Base-by-base conservation (phyloP, 2,797 vertebrate species). In the Megaceryle alcyon region DNA sequence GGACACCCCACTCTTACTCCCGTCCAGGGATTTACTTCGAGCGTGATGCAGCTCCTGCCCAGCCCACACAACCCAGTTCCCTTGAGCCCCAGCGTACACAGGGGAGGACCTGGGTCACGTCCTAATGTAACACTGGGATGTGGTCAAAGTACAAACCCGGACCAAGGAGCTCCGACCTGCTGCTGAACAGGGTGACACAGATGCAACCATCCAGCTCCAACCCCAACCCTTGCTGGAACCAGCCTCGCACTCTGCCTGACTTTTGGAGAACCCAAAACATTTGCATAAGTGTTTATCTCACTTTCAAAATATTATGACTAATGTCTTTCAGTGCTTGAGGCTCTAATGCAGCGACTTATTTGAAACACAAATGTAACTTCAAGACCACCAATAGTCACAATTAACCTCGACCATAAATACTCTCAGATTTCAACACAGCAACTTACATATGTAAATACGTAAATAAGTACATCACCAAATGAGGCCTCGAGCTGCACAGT, bases 241-340 rank as follows among this genome's bases (percentile, higher is more conserved):
- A 76, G 86, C 64, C 80, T 82, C 8, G 1, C 60, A 25, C 29
- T 56, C 23, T 0, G 71, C n/a, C 60, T 76, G 68, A 57, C 39
- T 92, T 84, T 71, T 48, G 60, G 53, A 81, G 83, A 90, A 19
- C 85, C 73, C 66, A 92, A 94, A 92, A 68, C 43, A 77, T 90
- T 86, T 90, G 61, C 23, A 1, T n/a, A 63, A 95, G 63, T 94
- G 93, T 94, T 97, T 95, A 93, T 94, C 68, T 92, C 83, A 25
- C 78, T 92, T 92, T 88, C 91, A 95, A 95, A 95, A 95, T 96
- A 95, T 92, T 95, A 92, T 96, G 85, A 96, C 89, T 91, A 92
- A 84, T 85, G 90, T 82, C 51, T 88, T 88, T 60, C 73, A 48
- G 85, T 69, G 83, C 78, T 95, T 48, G 60, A 77, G 60, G 86